Base-by-base conservation (phyloP, 2,888 invertebrate species). In the Portevinia maculata region DNA sequence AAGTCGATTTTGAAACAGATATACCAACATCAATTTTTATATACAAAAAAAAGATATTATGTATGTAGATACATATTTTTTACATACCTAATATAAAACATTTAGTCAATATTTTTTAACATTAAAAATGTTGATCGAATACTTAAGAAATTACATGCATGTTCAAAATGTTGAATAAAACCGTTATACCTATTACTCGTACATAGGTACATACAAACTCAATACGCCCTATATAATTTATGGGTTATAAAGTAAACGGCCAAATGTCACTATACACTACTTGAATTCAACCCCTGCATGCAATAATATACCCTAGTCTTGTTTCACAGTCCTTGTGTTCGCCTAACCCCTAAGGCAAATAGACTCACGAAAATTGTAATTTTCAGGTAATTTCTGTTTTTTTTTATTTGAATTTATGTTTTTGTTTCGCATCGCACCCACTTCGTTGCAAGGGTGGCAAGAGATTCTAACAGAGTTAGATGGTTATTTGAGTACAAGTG, bases 381-480 rank as follows among this genome's bases (percentile, higher is more conserved):
- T 70, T 50, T 21, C 69, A 15, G 17, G n/a, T 41, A 46, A 53
- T 41, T 30, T 11, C 7, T 15, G 15, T 39, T 30, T 28, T 48
- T 55, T 50, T 52, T 59, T 46, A 65, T 65, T 64, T 50, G 41
- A 60, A 52, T 59, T 70, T 59, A 70, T 60, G 59, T 41, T 60
- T 70, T 70, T 70, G 41, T 65, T 69, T 69, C 30, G 67, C 46
- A 69, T 69, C 46, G 46, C 67, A 44, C 55, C 46, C 44, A 46
- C 46, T 67, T 37, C 17, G 30, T 24, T 65, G 1, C n/a, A 11
- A 34, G 24, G 28, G 55, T 55, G 24, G 41, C n/a, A 32, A 19
- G 30, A n/a, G 41, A 15, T 41, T 39, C 8, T 24, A 39, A 50
- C 30, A 28, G 8, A 17, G 41, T 52, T 30, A 39, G 48, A 50